Base-by-base conservation (phyloP, 2,797 vertebrate genomes). In the Oreochromis mossambicus region DNA sequence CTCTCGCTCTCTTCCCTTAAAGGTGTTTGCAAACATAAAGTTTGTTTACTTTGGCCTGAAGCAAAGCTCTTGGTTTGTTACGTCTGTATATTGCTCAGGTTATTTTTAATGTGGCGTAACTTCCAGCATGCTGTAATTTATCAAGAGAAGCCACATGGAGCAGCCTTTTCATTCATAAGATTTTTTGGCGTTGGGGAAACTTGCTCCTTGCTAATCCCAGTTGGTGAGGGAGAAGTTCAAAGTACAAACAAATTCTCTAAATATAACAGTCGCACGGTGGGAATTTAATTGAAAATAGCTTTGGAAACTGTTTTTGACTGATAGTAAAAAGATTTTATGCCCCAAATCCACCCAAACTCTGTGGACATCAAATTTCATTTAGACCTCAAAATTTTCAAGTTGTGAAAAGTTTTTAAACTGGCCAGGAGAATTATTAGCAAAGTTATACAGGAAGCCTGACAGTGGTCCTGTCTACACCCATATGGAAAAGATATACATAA, bases 11-110 rank as follows among this genome's bases (percentile, higher is more conserved):
- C 48, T 76, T 75, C 85, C 68, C 88, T 77, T 80, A 85, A 89
- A 93, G 88, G 87, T 91, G 90, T 91, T 92, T 92, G 90, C 89
- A 89, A 89, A 90, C 82, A 83, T 82, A 82, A 86, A 83, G 82
- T 91, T 12, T 88, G 89, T 94, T 94, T 94, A 87, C 88, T 92
- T 91, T 93, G 89, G 88, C 92, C 91, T 75, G 84, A 34, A 91
- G 91, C 88, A 52, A 61, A 61, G 51, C 66, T 78, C 56, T n/a
- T 55, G 77, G 86, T 85, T 88, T 81, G 82, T 88, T 89, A 68
- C 79, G 85, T 92, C 87, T 92, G 85, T 90, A 86, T 89, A 90
- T 91, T 89, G 84, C 86, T 87, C 85, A 80, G 89, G 87, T 91
- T 92, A 82, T 83, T 90, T 87, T 88, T 84, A 86, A 91, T 84